phyloP scores from a whole-genome alignment of 2,888 invertebrate genomes.

The Acleris emargana region DNA sequence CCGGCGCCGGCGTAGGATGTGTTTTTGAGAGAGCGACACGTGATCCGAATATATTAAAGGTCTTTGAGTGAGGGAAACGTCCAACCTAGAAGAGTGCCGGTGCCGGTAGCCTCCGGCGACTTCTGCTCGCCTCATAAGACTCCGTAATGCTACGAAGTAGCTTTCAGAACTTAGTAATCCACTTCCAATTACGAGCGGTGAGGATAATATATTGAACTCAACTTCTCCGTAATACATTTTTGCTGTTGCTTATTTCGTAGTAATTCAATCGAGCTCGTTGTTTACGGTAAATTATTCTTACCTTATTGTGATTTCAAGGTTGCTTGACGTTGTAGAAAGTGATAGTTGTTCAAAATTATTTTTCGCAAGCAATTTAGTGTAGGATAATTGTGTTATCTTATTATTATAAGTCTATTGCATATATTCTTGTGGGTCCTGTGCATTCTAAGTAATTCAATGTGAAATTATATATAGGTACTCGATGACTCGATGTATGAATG shows the following conservation, averaged over 20 bases:
- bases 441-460: too few species aligned
- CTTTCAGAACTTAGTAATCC: conserved; percentile 29
- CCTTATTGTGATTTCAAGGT: too few species aligned
- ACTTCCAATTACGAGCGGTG: conserved; percentile 24
- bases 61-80: conserved; percentile 35
- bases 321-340: too few species aligned
- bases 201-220: conserved; percentile 22
- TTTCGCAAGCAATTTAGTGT: too few species aligned
- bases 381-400: too few species aligned
- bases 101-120: conserved; percentile 34
- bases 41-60: conserved; percentile 55
- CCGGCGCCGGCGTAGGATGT: conserved; percentile 6
- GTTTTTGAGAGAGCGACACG: conserved; percentile 39
- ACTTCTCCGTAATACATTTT: conserved; percentile 14
- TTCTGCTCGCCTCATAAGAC: conserved; percentile 25
- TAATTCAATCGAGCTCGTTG: conserved; percentile 10
- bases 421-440: too few species aligned
- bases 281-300: too few species aligned
- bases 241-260: conserved; percentile 1
- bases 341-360: too few species aligned
- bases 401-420: too few species aligned
- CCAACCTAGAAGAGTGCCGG: conserved; percentile 37
- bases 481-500: too few species aligned
- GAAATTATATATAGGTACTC: too few species aligned
- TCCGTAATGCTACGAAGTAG: conserved; percentile 17